Evolutionary conservation across 2,113 vertebrate genomes (phyloP).

Genomic region (Gracilinanus agilis): DNA sequence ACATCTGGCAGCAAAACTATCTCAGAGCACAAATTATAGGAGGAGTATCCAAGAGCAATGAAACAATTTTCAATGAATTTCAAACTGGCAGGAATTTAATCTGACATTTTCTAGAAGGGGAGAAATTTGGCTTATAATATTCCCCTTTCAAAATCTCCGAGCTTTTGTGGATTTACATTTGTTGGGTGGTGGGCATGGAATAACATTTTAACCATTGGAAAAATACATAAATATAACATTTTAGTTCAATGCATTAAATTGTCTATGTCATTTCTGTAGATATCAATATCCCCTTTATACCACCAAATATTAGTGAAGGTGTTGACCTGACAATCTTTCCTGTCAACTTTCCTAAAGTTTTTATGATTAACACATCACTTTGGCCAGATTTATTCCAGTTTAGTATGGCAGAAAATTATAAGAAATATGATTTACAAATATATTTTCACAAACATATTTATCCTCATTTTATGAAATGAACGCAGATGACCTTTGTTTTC

Average conservation of each 20-base stretch:
- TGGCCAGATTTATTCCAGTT: neutral
- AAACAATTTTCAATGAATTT: neutral
- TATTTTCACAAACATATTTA: neutral
- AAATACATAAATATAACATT: neutral
- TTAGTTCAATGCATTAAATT: neutral
- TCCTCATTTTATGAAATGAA: neutral
- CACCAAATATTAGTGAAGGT: slow-evolving; percentile 5
- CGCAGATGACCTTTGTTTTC: neutral
- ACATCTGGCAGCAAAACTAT: neutral
- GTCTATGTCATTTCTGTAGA: no score
- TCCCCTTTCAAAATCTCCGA: neutral
- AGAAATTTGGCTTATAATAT: neutral
- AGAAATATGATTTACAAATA: neutral
- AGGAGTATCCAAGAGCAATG: neutral
- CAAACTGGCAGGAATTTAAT: neutral
- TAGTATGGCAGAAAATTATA: neutral
- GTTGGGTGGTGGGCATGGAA: neutral
- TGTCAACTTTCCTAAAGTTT: neutral
- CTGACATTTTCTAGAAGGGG: slow-evolving; percentile 6
- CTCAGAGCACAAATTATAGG: neutral
- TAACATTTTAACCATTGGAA: neutral
- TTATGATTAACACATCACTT: neutral
- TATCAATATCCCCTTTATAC: neutral
- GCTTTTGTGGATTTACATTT: slow-evolving; percentile 1
- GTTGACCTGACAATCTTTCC: neutral